phyloP scores from a whole-genome alignment of 2,797 vertebrate species.

The Melopsittacus undulatus region DNA sequence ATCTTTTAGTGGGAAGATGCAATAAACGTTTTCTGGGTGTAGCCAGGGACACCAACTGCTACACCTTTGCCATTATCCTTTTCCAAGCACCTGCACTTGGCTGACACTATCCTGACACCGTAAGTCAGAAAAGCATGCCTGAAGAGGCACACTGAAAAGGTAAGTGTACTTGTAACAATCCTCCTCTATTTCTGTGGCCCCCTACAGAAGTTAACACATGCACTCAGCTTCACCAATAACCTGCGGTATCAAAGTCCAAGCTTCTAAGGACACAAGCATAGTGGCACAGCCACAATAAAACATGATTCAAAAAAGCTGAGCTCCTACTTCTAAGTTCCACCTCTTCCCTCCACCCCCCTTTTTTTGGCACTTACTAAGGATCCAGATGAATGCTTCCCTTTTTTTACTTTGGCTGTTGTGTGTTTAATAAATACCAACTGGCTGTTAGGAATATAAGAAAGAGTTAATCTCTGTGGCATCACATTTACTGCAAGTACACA shows the following conservation, averaged over 20 bases:
- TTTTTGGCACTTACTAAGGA: not conserved
- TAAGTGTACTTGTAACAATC: not conserved
- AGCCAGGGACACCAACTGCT: not conserved
- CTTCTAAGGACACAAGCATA: not conserved
- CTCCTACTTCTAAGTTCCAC: not conserved
- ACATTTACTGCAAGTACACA: not conserved
- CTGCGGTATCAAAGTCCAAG: constrained; percentile 27
- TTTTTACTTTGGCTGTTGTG: not conserved
- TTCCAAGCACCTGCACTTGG: accelerated
- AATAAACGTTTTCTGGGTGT: not conserved
- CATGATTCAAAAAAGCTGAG: not conserved
- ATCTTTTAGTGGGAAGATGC: not conserved
- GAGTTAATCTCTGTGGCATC: not conserved
- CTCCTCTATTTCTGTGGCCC: not conserved
- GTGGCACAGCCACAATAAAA: not conserved
- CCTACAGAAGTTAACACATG: not conserved
- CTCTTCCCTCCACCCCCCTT: not conserved
- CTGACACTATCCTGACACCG: not conserved
- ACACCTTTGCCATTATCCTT: not conserved
- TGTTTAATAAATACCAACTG: not conserved
- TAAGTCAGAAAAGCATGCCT: not conserved
- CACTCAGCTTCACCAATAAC: not conserved
- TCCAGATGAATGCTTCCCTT: not conserved
- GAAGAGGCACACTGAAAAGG: not conserved
- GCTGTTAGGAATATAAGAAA: not conserved